Base-by-base conservation (phyloP, 92 coral and sea anemone genomes). In the Isaurus tuberculatus region DNA sequence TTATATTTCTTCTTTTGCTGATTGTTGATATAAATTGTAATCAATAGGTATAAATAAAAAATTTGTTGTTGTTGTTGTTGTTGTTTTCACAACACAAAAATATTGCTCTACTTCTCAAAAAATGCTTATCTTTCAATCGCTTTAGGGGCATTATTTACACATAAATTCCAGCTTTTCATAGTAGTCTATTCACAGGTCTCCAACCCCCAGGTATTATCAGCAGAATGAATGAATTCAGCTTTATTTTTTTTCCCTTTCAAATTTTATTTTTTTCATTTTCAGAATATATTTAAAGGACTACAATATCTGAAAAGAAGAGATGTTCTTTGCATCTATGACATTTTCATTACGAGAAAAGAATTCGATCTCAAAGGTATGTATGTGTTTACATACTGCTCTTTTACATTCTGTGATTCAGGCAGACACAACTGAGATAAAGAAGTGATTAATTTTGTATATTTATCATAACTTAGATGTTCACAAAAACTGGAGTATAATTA, bases 281-380 rank as follows among this genome's bases (percentile, higher is more conserved):
- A 20, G 42, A 36, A 36, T 7, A 36, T 36, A 36, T 36, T 36
- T 36, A 36, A 36, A 36, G 42, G 5, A 63, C 14, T 63, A 63
- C 68, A 23, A 63, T 63, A 63, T 63, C 70, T 64, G 70, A 64
- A 64, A 64, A 64, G 70, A 64, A 64, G 70, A 64, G 70, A 64
- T 64, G 70, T 64, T 26, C 70, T 64, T 64, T 64, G 3, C 34
- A 64, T 64, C 33, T 26, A 26, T 64, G 33, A 64, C 25, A 64
- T 64, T 25, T 26, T 64, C 33, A 64, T 64, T 64, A 8, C 33
- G 33, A 64, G 33, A 64, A 64, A 64, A 64, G 70, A 64, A 64
- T 26, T 64, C 42, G 19, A 64, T 64, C 34, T 64, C 70, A 64
- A 64, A 64, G 70, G 34, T 64, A 64, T 26, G 70, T 64, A 25